phyloP scores from a whole-genome alignment of 2,113 vertebrate species.

The Varanus salvator region DNA sequence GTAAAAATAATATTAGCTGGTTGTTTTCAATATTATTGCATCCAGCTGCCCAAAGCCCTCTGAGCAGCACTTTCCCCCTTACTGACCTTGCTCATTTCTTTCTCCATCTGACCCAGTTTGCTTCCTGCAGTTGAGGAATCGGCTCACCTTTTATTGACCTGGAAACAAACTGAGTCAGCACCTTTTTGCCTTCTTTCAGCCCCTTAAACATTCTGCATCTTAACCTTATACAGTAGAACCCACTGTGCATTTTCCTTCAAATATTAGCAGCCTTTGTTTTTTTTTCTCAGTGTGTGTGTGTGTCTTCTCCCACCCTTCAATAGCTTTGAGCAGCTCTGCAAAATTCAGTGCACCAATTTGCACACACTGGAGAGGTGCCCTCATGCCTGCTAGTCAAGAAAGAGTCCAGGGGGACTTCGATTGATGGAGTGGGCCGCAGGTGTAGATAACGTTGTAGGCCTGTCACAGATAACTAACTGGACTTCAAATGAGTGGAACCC shows the following conservation, averaged over 20 bases:
- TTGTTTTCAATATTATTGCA: background rate
- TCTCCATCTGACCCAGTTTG: constrained; percentile 20
- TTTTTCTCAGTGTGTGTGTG: no score
- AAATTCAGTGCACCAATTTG: constrained; percentile 1
- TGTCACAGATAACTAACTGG: background rate
- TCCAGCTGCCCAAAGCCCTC: background rate
- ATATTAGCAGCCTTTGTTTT: background rate
- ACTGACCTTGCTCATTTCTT: background rate
- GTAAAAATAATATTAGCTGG: no score
- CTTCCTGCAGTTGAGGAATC: constrained; percentile 11
- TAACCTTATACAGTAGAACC: background rate
- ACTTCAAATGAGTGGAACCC: background rate
- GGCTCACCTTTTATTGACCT: constrained; percentile 17
- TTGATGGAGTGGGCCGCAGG: background rate
- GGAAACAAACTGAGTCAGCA: constrained; percentile 25
- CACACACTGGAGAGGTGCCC: constrained; percentile 17
- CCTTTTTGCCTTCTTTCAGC: background rate
- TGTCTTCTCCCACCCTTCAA: background rate
- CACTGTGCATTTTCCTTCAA: constrained; percentile 3
- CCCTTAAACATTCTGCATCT: background rate
- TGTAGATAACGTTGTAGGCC: background rate
- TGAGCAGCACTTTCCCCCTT: background rate
- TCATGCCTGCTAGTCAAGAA: background rate
- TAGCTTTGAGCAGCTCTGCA: constrained; percentile 1
- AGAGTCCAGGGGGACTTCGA: background rate